Conservation (phyloP, 1,140 invertebrate species). For the Megalopta genalis region DNA sequence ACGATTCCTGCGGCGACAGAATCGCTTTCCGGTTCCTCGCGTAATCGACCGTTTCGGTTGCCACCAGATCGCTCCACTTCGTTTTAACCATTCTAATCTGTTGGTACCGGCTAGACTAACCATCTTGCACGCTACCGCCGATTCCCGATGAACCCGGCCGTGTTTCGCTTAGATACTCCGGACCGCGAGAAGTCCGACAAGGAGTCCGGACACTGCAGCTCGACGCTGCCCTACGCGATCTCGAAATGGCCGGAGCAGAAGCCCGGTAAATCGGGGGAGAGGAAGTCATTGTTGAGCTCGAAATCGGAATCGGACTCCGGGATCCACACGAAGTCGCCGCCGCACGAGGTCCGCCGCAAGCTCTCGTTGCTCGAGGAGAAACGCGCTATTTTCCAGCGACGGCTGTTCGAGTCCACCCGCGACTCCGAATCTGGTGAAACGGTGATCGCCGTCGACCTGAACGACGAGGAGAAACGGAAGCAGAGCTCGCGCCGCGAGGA, state of each 20-base stretch:
- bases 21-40: too few relatives aligned
- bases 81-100: too few relatives aligned
- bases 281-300: constrained; percentile 48
- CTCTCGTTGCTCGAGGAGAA: constrained; percentile 68
- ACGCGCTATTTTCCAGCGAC: constrained; percentile 72
- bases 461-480: constrained; percentile 27
- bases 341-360: constrained; percentile 67
- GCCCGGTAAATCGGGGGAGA: background rate
- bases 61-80: too few relatives aligned
- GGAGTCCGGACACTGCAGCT: constrained; percentile 45
- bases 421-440: constrained; percentile 65
- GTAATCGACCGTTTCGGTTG: too few relatives aligned
- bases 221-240: constrained; percentile 67
- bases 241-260: constrained; percentile 69
- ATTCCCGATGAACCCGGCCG: background rate
- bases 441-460: constrained; percentile 59
- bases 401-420: constrained; percentile 63
- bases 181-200: constrained; percentile 2
- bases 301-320: constrained; percentile 68
- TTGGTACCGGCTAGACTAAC: too few relatives aligned
- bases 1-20: too few relatives aligned
- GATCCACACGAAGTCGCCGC: constrained; percentile 54
- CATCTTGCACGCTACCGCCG: too few relatives aligned
- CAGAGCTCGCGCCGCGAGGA: constrained; percentile 19
- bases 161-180: constrained; percentile 14